Conservation (phyloP, 2,113 vertebrate species). For the Sporophila hypoxantha region DNA sequence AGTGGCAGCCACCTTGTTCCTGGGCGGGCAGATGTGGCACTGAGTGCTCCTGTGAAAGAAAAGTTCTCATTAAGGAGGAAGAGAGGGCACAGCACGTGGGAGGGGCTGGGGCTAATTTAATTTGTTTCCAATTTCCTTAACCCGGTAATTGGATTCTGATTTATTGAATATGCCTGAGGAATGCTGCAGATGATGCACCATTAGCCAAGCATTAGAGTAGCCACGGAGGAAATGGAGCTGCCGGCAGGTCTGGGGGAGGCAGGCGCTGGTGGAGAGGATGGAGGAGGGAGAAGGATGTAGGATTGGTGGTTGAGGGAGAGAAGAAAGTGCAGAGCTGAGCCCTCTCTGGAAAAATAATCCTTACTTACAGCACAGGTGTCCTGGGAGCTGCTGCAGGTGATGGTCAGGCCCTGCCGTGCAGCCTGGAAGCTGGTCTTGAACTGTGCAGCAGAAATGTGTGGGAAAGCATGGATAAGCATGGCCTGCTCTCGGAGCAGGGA, state of each 20-base stretch:
- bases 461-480: background rate
- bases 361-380: background rate
- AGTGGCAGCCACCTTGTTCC: background rate
- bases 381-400: background rate
- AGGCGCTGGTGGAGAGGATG: background rate
- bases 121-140: slow-evolving; percentile 70
- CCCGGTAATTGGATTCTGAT: slow-evolving; percentile 70
- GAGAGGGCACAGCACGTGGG: slow-evolving; percentile 40
- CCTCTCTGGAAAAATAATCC: background rate
- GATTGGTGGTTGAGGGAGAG: background rate
- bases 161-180: slow-evolving; percentile 57
- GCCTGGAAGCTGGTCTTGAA: background rate
- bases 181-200: slow-evolving; percentile 1
- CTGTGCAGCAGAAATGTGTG: background rate
- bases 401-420: background rate
- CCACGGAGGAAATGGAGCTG: background rate
- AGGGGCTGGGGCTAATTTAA: slow-evolving; percentile 64
- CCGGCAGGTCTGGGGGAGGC: background rate
- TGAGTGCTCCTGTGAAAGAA: background rate
- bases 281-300: background rate
- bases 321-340: background rate
- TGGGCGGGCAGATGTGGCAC: fast-evolving
- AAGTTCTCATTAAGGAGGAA: slow-evolving; percentile 56
- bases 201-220: slow-evolving; percentile 50
- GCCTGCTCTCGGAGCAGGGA: background rate